Base-by-base conservation (phyloP, 2,888 invertebrate genomes). In the Tipula vernalis region DNA sequence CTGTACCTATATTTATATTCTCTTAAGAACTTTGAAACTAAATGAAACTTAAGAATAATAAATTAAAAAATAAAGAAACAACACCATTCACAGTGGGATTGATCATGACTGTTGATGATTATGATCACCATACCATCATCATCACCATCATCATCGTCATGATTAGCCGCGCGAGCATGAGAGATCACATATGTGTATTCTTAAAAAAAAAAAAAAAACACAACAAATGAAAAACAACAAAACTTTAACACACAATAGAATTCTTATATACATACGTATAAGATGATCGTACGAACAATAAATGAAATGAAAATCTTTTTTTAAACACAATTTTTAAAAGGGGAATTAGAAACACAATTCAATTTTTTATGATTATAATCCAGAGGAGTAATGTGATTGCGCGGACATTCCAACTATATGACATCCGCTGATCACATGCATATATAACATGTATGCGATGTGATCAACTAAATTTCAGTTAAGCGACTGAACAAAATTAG, bases 71-170 rank as follows among this genome's bases (percentile, higher is more conserved):
- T 39, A 71, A 71, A 51, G 51, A 51, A 51, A 3, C 15, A 15
- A 15, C 15, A 44, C n/a, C 51, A 71, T 71, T 71, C 71, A 71
- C 18, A 71, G 71, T 71, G 28, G 71, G 71, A 71, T 71, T 71
- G 71, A 71, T 71, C 71, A 71, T 71, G 71, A 71, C 71, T 18
- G 71, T 28, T 71, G 28, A 71, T 71, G 71, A 71, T 71, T 71
- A 71, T 71, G 28, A 87, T 86, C 86, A 85, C 71, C 28, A 85
- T 87, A 57, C 87, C 87, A 86, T 87, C 71, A 88, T 87, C 86
- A 47, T 85, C 42, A 36, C 86, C 41, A 86, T 86, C 87, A 42
- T 57, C 87, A 47, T 15, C 83, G 87, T 86, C 86, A 57, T 71
- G 51, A 87, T 12, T 85, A 57, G 84, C 86, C 71, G 39, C 57